These are phyloP conservation scores for Frankliniella fusca DNA, from an alignment of 2,888 invertebrate species.

Conservation along the genomic window DNA sequence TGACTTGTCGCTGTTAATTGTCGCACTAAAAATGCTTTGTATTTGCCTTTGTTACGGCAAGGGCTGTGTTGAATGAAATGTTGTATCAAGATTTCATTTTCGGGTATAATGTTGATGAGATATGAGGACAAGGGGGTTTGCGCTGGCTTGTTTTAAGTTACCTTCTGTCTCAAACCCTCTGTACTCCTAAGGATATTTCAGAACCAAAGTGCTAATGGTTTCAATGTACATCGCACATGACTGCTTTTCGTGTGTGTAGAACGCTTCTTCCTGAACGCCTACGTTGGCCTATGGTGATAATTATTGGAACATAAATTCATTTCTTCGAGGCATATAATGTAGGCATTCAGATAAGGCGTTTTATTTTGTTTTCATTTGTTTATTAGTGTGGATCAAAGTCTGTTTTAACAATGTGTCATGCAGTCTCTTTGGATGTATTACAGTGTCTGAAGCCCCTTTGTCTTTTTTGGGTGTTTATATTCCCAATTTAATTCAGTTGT, in stretches of 20 bases:
- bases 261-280: background rate
- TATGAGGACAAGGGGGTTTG: background rate
- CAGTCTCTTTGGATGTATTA: background rate
- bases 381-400: background rate
- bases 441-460: background rate
- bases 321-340: background rate
- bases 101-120: background rate
- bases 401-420: background rate
- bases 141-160: background rate
- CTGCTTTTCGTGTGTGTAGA: background rate
- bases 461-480: slow-evolving; percentile 23
- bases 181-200: background rate
- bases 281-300: background rate
- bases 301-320: slow-evolving; percentile 8
- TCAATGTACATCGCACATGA: slow-evolving; percentile 4
- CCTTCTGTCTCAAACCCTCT: background rate
- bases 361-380: background rate
- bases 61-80: background rate
- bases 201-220: slow-evolving; percentile 6
- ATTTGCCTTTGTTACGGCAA: background rate
- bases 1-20: slow-evolving; percentile 5
- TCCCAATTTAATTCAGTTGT: slow-evolving; percentile 16
- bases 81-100: slow-evolving; percentile 1
- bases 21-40: slow-evolving; percentile 17
- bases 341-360: background rate